phyloP scores from a whole-genome alignment of 1,140 invertebrate species.

The Wasmannia auropunctata region DNA sequence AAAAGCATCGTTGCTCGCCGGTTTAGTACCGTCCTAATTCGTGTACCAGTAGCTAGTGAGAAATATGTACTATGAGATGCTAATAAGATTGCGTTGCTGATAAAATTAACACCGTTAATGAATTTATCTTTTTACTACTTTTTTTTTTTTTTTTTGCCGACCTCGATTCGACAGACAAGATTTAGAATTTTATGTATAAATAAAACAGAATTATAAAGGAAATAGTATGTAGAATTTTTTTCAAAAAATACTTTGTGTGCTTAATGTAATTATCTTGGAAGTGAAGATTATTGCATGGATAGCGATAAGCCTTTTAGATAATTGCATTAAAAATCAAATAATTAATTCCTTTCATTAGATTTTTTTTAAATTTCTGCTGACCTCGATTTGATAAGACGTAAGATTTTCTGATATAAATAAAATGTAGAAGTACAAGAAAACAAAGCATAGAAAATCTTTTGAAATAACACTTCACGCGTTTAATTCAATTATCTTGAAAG shows the following conservation, averaged over 20 bases:
- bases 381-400: neutral
- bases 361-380: neutral
- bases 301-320: neutral
- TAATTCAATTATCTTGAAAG: neutral
- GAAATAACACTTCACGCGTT: neutral
- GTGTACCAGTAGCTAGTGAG: neutral
- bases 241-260: neutral
- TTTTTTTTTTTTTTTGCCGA: neutral
- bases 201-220: neutral
- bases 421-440: neutral
- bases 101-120: neutral
- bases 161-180: neutral
- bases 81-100: neutral
- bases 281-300: neutral
- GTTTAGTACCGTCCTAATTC: neutral
- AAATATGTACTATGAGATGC: neutral
- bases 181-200: neutral
- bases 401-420: neutral
- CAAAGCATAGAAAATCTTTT: neutral
- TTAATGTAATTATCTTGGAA: neutral
- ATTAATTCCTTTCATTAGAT: neutral
- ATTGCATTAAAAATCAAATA: too few relatives aligned
- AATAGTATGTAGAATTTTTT: too few relatives aligned
- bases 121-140: too few relatives aligned
- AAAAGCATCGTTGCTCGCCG: neutral